Conservation (phyloP, 2,888 invertebrate species). For the Empis livida region DNA sequence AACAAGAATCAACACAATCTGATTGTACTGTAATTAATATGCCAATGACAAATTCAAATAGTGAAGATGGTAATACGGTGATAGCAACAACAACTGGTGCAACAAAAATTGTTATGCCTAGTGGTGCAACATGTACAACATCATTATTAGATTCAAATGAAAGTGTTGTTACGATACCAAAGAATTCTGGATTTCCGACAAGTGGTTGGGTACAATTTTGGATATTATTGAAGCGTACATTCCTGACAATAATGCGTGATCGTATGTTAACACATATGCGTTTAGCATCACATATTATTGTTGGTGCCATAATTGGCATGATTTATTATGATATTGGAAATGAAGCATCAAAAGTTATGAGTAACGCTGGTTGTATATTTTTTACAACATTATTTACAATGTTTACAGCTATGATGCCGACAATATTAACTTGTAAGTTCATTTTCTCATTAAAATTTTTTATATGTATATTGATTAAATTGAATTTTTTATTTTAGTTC, state of each 20-base stretch:
- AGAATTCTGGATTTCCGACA: slow-evolving; percentile 64
- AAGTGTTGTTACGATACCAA: slow-evolving; percentile 50
- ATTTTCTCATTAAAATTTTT: neutral
- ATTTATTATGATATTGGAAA: slow-evolving; percentile 88
- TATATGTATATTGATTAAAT: neutral
- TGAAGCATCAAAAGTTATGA: slow-evolving; percentile 86
- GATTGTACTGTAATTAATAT: slow-evolving; percentile 29
- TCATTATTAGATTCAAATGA: slow-evolving; percentile 60
- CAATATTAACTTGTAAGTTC: slow-evolving; percentile 91
- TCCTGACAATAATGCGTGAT: slow-evolving; percentile 68
- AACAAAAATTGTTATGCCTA: neutral
- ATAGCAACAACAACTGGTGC: slow-evolving; percentile 8
- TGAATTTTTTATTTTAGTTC: slow-evolving; percentile 48
- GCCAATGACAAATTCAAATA: slow-evolving; percentile 15
- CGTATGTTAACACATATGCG: slow-evolving; percentile 83
- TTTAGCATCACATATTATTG: slow-evolving; percentile 57
- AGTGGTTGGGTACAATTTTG: slow-evolving; percentile 74
- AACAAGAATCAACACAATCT: slow-evolving; percentile 19
- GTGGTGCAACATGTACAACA: slow-evolving; percentile 42
- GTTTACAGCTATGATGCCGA: slow-evolving; percentile 98
- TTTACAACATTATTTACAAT: slow-evolving; percentile 93
- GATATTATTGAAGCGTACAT: slow-evolving; percentile 74
- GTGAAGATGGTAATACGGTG: slow-evolving; percentile 1
- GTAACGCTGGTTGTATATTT: slow-evolving; percentile 91
- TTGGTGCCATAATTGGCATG: slow-evolving; percentile 83